Evolutionary conservation across 2,797 vertebrate genomes (phyloP).

Genomic region (Sebastes baramenuke): DNA sequence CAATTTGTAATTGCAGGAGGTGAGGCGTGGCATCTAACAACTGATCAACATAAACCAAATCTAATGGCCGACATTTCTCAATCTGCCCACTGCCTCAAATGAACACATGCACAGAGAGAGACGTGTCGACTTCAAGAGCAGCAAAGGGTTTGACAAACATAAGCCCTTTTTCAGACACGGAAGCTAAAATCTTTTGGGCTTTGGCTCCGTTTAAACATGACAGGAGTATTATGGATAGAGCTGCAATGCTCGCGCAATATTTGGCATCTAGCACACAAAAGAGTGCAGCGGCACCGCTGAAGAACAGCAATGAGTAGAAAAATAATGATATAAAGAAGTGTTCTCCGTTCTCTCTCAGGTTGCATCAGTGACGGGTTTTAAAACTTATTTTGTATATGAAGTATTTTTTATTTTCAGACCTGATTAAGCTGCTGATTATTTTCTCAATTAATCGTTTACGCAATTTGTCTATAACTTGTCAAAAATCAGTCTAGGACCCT

Average conservation of each 20-base stretch:
- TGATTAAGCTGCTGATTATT: neutral
- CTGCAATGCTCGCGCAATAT: neutral
- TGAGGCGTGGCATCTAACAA: conserved; percentile 26
- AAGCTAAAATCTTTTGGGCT: neutral
- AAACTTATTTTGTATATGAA: neutral
- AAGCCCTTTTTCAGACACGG: neutral
- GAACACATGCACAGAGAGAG: conserved; percentile 1
- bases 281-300: neutral
- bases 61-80: conserved; percentile 27
- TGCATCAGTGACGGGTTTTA: neutral
- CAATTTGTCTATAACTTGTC: too few relatives aligned
- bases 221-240: neutral
- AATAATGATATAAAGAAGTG: neutral
- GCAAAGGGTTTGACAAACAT: neutral
- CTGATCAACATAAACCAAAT: conserved; percentile 53
- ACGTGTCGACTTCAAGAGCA: neutral
- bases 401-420: neutral
- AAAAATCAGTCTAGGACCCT: neutral
- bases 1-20: conserved; percentile 44
- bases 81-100: conserved; percentile 1
- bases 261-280: conserved; percentile 1
- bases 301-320: neutral
- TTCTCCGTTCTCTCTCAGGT: neutral
- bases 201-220: neutral
- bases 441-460: neutral